Evolutionary conservation across 2,113 vertebrate species (phyloP), one percentile per base, ranked within the genome.

Genomic region (Callipepla californica): DNA sequence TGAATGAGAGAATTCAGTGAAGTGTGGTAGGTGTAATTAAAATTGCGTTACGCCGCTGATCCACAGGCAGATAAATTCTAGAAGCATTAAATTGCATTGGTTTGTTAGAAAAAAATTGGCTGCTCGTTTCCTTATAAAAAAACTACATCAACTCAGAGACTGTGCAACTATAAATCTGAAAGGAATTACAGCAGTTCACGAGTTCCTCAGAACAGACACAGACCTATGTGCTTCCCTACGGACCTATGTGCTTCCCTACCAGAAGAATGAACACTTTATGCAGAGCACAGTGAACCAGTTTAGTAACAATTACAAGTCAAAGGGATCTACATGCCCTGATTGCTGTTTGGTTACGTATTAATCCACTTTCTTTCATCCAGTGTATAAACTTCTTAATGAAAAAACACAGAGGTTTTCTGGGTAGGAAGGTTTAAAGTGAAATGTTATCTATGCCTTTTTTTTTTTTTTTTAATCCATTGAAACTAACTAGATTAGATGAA

Each of bases 21-120:
- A 97, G 97, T 96, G 94, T 96, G 93, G 92, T 78, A 78, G 79
- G 78, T 93, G 66, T 95, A 97, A 98, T 98, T 98, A 98, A 97
- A 97, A 97, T 93, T 76, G 95, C 94, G 95, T 93, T 97, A 65
- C 7, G 91, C 59, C 42, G 70, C 91, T 94, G 96, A 98, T 97
- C 90, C 92, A 92, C 75, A 82, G 94, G 85, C 92, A 97, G 97
- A 97, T 97, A 97, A 97, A 97, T 97, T 92, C 90, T 81, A 44
- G 82, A 87, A 95, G 95, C 84, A 93, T 88, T 97, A 96, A 96
- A 97, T 83, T 95, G 94, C 84, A 96, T 74, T 82, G 79, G 85
- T 92, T 96, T 96, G 84, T 80, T 90, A 63, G 74, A 83, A 91
- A 90, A 82, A 96, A 76, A 85, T 20, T 68, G 76, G 80, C 85